Evolutionary conservation across 1,140 invertebrate genomes (phyloP).

Genomic region (Lineus longissimus): DNA sequence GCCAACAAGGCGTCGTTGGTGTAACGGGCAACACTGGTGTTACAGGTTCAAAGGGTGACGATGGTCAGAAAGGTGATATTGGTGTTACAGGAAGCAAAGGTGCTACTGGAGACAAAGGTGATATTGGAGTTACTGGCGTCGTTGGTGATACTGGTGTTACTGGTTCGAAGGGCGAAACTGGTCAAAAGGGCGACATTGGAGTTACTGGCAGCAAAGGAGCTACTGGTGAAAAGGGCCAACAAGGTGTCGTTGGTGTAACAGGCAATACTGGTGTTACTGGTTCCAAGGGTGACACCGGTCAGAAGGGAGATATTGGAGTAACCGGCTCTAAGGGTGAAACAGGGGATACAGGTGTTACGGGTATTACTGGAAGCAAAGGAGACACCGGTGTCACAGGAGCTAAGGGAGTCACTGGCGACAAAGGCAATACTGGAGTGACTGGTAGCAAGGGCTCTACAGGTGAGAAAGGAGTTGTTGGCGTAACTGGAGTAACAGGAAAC

Average conservation of each 20-base stretch:
- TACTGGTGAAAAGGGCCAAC: not conserved
- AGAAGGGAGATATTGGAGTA: not conserved
- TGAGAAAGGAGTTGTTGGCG: not conserved
- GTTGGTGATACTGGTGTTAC: slow-evolving; percentile 1
- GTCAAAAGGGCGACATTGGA: not conserved
- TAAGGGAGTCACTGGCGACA: not conserved
- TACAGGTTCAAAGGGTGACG: not conserved
- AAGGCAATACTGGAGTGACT: not conserved
- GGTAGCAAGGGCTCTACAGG: not conserved
- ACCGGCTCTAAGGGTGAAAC: not conserved
- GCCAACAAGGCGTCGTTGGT: not conserved
- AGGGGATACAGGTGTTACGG: not conserved
- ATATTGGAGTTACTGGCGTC: not conserved
- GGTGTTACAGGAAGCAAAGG: slow-evolving; percentile 6
- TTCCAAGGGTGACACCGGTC: not conserved
- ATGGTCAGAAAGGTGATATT: too few species aligned
- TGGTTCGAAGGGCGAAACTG: not conserved
- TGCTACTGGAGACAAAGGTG: slow-evolving; percentile 2
- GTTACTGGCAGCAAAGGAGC: not conserved
- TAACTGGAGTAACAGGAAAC: not conserved
- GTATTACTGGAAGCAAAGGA: not conserved
- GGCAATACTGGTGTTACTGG: slow-evolving; percentile 9
- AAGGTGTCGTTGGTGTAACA: not conserved
- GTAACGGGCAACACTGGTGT: not conserved
- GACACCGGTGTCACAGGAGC: not conserved